Evolutionary conservation across 2,888 invertebrate genomes (phyloP).

Genomic region (Gymnocheta viridis): DNA sequence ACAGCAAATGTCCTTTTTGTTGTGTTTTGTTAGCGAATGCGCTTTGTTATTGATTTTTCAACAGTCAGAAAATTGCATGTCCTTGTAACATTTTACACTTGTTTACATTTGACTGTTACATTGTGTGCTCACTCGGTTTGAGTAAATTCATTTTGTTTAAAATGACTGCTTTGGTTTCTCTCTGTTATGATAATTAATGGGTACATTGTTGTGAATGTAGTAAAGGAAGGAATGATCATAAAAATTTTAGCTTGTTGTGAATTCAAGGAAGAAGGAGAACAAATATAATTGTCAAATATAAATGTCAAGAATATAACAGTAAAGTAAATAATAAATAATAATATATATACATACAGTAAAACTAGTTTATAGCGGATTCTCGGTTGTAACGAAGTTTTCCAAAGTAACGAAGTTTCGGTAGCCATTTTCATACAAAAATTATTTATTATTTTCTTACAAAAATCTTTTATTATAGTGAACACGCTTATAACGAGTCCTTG

Average conservation of each 20-base stretch:
- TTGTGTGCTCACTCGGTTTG: background rate
- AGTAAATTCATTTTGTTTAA: background rate
- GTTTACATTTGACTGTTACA: constrained; percentile 49
- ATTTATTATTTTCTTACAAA: no score
- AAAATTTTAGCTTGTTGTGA: constrained; percentile 31
- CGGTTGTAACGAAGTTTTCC: no score
- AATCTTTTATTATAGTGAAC: no score
- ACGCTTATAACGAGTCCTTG: no score
- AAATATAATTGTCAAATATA: constrained; percentile 24
- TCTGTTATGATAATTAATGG: constrained; percentile 48
- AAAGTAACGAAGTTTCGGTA: no score
- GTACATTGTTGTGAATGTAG: constrained; percentile 55
- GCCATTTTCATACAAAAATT: no score
- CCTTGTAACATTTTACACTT: constrained; percentile 77
- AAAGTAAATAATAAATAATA: background rate
- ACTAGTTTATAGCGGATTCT: no score
- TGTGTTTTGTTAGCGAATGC: constrained; percentile 44
- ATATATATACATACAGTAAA: background rate
- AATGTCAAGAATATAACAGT: constrained; percentile 25
- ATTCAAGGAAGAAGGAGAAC: constrained; percentile 15
- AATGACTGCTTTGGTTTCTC: constrained; percentile 31
- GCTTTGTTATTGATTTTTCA: constrained; percentile 78
- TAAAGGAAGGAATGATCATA: constrained; percentile 8
- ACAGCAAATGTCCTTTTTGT: constrained; percentile 35
- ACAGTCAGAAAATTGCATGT: constrained; percentile 70